phyloP scores from a whole-genome alignment of 2,113 vertebrate species.

The Petaurus breviceps region DNA sequence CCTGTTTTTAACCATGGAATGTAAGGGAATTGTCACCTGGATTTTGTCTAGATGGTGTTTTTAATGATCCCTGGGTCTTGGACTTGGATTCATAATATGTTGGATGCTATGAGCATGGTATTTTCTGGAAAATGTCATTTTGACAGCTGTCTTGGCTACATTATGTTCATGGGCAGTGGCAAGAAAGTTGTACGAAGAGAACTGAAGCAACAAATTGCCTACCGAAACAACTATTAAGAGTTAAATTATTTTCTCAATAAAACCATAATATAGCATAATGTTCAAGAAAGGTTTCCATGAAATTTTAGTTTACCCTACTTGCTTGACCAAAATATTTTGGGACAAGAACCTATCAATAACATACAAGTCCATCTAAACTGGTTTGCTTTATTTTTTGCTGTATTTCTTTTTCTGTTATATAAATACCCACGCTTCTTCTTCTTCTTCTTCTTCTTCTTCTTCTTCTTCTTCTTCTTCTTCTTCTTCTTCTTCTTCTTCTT shows the following conservation, averaged over 20 bases:
- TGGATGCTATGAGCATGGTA: neutral
- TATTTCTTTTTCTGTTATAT: too few relatives aligned
- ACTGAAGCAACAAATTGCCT: neutral
- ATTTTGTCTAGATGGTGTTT: neutral
- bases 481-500: too few relatives aligned
- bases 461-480: too few relatives aligned
- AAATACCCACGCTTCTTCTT: too few relatives aligned
- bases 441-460: too few relatives aligned
- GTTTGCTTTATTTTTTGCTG: too few relatives aligned
- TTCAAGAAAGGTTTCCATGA: neutral
- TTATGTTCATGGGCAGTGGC: neutral
- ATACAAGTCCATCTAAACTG: too few relatives aligned
- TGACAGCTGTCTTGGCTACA: neutral
- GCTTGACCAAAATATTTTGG: neutral
- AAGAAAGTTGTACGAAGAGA: neutral
- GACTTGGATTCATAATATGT: neutral
- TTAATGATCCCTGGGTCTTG: neutral
- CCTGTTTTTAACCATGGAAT: neutral
- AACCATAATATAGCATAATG: neutral
- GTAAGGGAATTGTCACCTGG: neutral
- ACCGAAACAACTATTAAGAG: neutral
- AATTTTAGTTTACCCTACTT: neutral
- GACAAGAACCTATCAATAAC: neutral
- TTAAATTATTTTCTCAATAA: neutral
- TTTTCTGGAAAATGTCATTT: neutral